phyloP scores from a whole-genome alignment of 2,113 vertebrate genomes.

The Cebidichthys violaceus region DNA sequence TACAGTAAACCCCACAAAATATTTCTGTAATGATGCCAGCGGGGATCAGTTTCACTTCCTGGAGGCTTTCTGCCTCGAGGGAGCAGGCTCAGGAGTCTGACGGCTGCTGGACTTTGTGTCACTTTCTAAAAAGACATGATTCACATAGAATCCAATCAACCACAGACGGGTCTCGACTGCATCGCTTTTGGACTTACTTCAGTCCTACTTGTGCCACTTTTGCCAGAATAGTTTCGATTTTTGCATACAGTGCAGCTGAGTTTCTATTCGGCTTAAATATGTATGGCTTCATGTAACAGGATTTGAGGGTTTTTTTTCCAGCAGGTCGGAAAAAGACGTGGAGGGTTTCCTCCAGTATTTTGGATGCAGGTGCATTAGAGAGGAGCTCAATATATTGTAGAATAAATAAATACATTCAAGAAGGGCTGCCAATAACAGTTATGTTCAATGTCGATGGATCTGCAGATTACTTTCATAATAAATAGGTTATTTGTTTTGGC shows the following conservation, averaged over 20 bases:
- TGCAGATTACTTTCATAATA: background rate
- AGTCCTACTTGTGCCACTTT: background rate
- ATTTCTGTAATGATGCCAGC: conserved; percentile 81
- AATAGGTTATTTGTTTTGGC: background rate
- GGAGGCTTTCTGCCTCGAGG: conserved; percentile 51
- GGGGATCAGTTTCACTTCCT: conserved; percentile 79
- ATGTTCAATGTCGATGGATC: background rate
- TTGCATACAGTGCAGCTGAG: background rate
- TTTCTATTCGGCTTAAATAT: background rate
- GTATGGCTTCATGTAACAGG: background rate
- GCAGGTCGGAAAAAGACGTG: background rate
- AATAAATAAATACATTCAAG: background rate
- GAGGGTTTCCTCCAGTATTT: background rate
- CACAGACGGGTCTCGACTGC: background rate
- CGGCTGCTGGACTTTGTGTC: conserved; percentile 42
- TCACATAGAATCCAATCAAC: background rate
- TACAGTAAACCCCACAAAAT: conserved; percentile 74
- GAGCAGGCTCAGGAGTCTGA: conserved; percentile 19
- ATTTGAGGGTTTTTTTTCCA: conserved; percentile 18
- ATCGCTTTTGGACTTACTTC: background rate
- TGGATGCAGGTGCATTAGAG: conserved; percentile 4
- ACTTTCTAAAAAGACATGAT: conserved; percentile 10
- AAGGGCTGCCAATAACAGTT: background rate
- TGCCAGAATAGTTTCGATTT: background rate
- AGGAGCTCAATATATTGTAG: background rate